Conservation (phyloP, 64 coral and sea anemone species). For the Catalaphyllia jardinei region DNA sequence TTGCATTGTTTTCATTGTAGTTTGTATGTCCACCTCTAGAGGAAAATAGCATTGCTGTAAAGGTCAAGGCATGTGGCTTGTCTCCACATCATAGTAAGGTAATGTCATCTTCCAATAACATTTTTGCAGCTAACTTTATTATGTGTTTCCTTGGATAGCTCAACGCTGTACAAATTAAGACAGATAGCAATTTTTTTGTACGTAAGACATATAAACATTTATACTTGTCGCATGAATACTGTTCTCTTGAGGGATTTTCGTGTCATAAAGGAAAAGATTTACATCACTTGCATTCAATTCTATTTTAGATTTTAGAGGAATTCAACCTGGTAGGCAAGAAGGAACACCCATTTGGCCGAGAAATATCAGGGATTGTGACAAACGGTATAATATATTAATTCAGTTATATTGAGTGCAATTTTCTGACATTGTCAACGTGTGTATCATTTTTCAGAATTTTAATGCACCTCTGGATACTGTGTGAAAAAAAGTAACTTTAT, state of each 20-base stretch:
- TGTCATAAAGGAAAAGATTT: not conserved
- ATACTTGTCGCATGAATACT: not conserved
- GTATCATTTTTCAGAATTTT: too few species aligned
- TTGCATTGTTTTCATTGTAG: conserved; percentile 6
- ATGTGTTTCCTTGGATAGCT: too few species aligned
- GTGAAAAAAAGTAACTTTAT: too few species aligned
- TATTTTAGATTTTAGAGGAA: conserved; percentile 73
- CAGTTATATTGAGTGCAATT: not conserved
- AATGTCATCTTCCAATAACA: not conserved
- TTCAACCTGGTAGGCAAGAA: conserved; percentile 55
- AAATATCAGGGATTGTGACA: conserved; percentile 92
- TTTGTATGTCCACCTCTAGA: conserved; percentile 63
- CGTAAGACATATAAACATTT: too few species aligned
- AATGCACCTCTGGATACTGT: too few species aligned
- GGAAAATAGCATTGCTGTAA: conserved; percentile 73
- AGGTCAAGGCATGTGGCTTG: conserved; percentile 93
- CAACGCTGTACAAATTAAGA: too few species aligned
- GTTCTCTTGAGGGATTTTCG: not conserved
- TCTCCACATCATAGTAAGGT: conserved; percentile 61
- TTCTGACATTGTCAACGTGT: too few species aligned
- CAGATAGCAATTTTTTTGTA: too few species aligned
- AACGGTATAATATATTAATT: conserved; percentile 48
- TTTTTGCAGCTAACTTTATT: too few species aligned
- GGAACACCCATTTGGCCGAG: conserved; percentile 74
- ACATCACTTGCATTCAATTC: not conserved